Evolutionary conservation across 2,797 vertebrate genomes (phyloP).

Genomic region (Lacerta bilineata): DNA sequence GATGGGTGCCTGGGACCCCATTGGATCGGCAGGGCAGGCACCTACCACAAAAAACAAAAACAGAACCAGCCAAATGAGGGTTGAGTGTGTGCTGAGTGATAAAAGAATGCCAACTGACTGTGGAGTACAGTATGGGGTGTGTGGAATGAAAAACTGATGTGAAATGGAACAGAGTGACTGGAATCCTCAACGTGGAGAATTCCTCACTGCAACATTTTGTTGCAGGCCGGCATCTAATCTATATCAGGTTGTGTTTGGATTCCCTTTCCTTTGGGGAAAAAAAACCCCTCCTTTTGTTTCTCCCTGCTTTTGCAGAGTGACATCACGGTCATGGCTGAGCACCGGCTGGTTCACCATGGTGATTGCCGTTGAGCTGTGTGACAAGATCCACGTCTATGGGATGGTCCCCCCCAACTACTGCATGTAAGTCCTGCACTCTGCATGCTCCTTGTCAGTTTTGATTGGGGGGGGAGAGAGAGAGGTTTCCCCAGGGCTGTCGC

Average conservation of each 20-base stretch:
- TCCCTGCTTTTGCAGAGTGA: slow-evolving; percentile 80
- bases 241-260: not conserved
- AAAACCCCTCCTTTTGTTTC: fast-evolving
- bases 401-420: slow-evolving; percentile 96
- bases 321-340: slow-evolving; percentile 96
- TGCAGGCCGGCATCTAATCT: too few relatives aligned
- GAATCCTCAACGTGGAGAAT: not conserved
- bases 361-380: slow-evolving; percentile 93
- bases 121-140: too few relatives aligned
- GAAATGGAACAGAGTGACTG: not conserved
- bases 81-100: too few relatives aligned
- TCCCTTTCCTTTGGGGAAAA: not conserved
- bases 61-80: too few relatives aligned
- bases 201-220: too few relatives aligned
- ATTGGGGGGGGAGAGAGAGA: fast-evolving
- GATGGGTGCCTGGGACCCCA: too few relatives aligned
- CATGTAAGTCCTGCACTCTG: slow-evolving; percentile 80
- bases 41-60: too few relatives aligned
- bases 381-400: slow-evolving; percentile 93
- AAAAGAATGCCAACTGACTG: too few relatives aligned
- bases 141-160: not conserved
- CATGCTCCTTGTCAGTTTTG: fast-evolving
- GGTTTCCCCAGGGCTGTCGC: too few relatives aligned
- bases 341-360: slow-evolving; percentile 99
- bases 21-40: too few relatives aligned